Conservation (phyloP, 2,113 vertebrate species). For the Apodemus speciosus region DNA sequence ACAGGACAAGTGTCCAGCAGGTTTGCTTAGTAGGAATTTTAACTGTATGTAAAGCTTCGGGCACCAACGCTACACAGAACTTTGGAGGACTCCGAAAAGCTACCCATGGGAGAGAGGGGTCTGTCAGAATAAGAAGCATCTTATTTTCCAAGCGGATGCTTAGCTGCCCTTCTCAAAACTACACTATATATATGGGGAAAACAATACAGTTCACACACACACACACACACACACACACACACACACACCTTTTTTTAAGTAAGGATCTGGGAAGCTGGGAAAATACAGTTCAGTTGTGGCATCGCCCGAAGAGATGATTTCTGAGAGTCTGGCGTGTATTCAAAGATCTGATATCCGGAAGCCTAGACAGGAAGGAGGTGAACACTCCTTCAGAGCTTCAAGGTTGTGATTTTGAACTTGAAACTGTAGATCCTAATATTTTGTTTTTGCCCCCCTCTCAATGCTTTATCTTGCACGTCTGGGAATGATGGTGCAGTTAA, state of each 20-base stretch:
- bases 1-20: neutral
- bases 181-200: neutral
- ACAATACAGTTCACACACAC: neutral
- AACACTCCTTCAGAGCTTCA: conserved; percentile 83
- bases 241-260: conserved; percentile 2
- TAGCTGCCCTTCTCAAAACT: neutral
- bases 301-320: neutral
- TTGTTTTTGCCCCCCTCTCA: neutral
- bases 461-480: conserved; percentile 9
- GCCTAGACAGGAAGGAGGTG: conserved; percentile 53
- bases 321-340: neutral
- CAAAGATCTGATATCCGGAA: neutral
- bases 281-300: neutral
- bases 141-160: neutral
- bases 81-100: neutral
- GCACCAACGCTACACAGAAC: neutral
- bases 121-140: neutral
- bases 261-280: accelerated
- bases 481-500: neutral
- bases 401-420: conserved; percentile 78
- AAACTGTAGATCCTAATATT: neutral
- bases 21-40: neutral
- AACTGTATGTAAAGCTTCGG: neutral
- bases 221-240: neutral
- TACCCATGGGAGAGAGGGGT: neutral